A percentile compares a stretch with the other conserved stretches of the same genome.
Evolutionary conservation across 2,797 vertebrate genomes (phyloP).

Genomic region (Sardinella longiceps): DNA sequence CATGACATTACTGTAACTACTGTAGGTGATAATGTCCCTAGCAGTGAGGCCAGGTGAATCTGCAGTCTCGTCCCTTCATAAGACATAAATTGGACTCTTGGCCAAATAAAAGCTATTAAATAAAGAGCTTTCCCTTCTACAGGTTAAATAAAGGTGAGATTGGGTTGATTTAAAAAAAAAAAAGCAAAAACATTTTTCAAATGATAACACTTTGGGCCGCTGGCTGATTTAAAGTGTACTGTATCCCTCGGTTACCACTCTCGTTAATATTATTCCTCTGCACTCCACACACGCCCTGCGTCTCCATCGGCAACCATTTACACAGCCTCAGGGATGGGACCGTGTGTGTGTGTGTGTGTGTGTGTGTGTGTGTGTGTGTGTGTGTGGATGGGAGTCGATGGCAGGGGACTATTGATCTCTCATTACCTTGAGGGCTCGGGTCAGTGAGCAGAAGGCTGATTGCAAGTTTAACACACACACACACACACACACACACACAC

Average conservation of each 20-base stretch:
- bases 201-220: not conserved
- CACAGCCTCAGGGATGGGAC: not conserved
- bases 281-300: no score
- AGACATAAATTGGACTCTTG: not conserved
- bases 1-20: no score
- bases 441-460: conserved; percentile 3
- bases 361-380: conserved; percentile 20
- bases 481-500: not conserved
- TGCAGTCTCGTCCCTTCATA: no score
- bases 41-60: no score
- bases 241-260: not conserved
- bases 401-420: conserved; percentile 9
- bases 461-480: not conserved
- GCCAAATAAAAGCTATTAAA: not conserved
- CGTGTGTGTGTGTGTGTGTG: conserved; percentile 22
- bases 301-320: no score
- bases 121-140: not conserved
- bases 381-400: not conserved
- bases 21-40: no score
- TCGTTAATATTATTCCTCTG: no score
- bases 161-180: conserved; percentile 1
- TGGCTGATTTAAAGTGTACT: not conserved
- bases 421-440: not conserved
- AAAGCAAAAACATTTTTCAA: not conserved
- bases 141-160: not conserved